Evolutionary conservation across 2,797 vertebrate species (phyloP).

Genomic region (Anguilla megastoma): DNA sequence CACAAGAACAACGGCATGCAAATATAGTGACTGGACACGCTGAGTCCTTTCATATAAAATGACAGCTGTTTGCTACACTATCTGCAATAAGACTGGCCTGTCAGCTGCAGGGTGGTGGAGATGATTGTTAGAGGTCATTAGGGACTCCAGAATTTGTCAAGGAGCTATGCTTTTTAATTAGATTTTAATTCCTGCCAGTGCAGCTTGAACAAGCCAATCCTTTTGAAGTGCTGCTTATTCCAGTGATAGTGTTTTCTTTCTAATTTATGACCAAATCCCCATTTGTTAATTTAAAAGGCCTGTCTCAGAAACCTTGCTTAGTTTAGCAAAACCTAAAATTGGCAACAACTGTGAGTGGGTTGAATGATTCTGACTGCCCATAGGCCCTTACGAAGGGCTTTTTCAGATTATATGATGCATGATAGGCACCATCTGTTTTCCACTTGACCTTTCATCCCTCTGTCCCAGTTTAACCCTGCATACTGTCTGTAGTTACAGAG

Average conservation of each 20-base stretch:
- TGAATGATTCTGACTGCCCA: not conserved
- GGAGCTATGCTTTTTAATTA: not conserved
- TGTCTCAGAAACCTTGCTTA: not conserved
- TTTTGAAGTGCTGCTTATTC: slow-evolving; percentile 9
- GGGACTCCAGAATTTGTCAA: slow-evolving; percentile 9
- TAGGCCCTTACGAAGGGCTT: not conserved
- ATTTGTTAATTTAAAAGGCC: not conserved
- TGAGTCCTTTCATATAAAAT: not conserved
- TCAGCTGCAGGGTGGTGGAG: not conserved
- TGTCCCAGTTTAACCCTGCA: not conserved
- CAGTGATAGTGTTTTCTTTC: not conserved
- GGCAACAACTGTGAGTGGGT: not conserved
- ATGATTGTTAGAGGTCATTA: not conserved
- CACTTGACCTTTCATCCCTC: slow-evolving; percentile 10
- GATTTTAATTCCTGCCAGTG: not conserved
- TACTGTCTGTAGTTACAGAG: not conserved
- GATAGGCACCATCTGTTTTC: not conserved
- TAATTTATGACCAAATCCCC: not conserved
- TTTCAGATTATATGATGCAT: not conserved
- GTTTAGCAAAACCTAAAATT: not conserved
- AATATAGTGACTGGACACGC: not conserved
- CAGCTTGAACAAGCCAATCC: not conserved
- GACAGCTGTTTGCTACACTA: not conserved
- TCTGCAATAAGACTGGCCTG: not conserved
- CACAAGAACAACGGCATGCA: not conserved